phyloP scores from a whole-genome alignment of 2,113 vertebrate species.

The Pollachius pollachius region DNA sequence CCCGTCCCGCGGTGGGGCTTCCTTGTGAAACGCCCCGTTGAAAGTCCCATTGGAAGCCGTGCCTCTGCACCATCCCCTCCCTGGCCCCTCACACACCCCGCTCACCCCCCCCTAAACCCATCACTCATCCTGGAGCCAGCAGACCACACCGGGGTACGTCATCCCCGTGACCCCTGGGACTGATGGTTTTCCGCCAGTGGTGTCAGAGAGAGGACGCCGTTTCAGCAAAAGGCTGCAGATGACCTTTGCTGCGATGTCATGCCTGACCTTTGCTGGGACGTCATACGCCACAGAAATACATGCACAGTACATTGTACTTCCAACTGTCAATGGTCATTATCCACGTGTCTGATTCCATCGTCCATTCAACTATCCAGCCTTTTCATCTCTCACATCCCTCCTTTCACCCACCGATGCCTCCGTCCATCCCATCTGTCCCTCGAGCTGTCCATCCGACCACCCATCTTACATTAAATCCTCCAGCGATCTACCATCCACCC shows the following conservation, averaged over 20 bases:
- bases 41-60: constrained; percentile 28
- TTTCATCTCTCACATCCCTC: neutral
- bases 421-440: neutral
- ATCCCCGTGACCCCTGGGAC: constrained; percentile 12
- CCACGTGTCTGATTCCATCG: neutral
- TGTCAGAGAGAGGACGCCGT: constrained; percentile 19
- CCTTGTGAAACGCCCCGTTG: constrained; percentile 15
- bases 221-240: constrained; percentile 8
- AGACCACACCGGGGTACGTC: neutral
- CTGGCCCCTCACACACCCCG: neutral
- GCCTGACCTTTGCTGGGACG: too few relatives aligned
- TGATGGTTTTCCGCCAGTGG: constrained; percentile 29
- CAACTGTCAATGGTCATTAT: too few relatives aligned
- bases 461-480: neutral
- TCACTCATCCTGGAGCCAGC: too few relatives aligned
- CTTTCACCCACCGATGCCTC: neutral
- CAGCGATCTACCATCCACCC: constrained; percentile 2
- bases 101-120: neutral
- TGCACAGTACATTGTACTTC: too few relatives aligned
- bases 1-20: too few relatives aligned
- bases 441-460: neutral
- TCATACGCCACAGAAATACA: constrained; percentile 30
- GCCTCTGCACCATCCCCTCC: constrained; percentile 6
- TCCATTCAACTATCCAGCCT: neutral
- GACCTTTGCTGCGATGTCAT: too few relatives aligned